Evolutionary conservation across 2,888 invertebrate genomes (phyloP).

Genomic region (Machimus rusticus): DNA sequence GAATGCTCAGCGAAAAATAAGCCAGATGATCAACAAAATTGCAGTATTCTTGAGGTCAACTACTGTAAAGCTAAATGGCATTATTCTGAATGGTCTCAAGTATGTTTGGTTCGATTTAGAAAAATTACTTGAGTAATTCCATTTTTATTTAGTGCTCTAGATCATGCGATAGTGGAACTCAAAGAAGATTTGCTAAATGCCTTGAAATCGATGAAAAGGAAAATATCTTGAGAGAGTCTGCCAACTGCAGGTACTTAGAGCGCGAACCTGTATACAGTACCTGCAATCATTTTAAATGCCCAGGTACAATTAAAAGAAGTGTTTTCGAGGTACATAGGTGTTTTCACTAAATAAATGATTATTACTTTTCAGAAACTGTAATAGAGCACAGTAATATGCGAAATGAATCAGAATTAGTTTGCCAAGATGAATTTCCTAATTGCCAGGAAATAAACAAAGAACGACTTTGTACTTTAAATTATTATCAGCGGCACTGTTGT

Average conservation of each 20-base stretch:
- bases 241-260: constrained; percentile 63
- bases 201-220: constrained; percentile 59
- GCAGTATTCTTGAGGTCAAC: constrained; percentile 59
- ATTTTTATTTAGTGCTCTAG: constrained; percentile 64
- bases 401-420: constrained; percentile 60
- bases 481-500: constrained; percentile 85
- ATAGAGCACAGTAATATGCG: constrained; percentile 47
- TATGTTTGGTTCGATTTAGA: constrained; percentile 51
- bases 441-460: constrained; percentile 84
- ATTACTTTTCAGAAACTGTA: constrained; percentile 31
- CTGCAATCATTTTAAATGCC: constrained; percentile 65
- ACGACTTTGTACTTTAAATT: constrained; percentile 81
- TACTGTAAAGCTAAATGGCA: constrained; percentile 64
- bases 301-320: constrained; percentile 50
- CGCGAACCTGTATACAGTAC: constrained; percentile 62
- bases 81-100: constrained; percentile 69
- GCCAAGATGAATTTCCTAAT: constrained; percentile 74
- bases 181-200: constrained; percentile 66
- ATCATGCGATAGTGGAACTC: constrained; percentile 66
- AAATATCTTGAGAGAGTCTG: constrained; percentile 60
- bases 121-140: neutral
- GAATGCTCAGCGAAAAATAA: constrained; percentile 68
- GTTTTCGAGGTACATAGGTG: neutral
- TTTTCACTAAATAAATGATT: neutral
- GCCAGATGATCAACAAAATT: constrained; percentile 71